These are phyloP conservation scores for Liopterus haemorrhoidalis DNA, from an alignment of 2,888 invertebrate genomes.

Conservation along the genomic window DNA sequence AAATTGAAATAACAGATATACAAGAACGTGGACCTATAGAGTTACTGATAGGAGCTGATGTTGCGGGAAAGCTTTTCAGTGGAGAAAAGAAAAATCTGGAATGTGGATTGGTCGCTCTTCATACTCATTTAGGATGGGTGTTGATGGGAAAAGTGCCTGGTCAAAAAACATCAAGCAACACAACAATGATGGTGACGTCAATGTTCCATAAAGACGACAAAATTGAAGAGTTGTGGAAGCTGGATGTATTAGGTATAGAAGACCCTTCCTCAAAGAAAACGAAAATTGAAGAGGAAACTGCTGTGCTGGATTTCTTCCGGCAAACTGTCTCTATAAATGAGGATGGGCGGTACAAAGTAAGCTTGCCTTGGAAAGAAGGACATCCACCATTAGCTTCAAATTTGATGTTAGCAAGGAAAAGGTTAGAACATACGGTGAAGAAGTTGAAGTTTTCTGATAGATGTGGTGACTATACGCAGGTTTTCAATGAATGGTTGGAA, in stretches of 20 bases:
- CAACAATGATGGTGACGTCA: slow-evolving; percentile 14
- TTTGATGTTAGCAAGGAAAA: slow-evolving; percentile 23
- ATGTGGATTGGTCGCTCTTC: slow-evolving; percentile 23
- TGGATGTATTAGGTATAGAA: slow-evolving; percentile 6
- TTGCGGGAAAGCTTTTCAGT: slow-evolving; percentile 23
- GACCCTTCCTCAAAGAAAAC: slow-evolving; percentile 6
- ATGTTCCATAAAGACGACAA: slow-evolving; percentile 14
- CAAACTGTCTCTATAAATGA: no score
- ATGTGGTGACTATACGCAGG: slow-evolving; percentile 23
- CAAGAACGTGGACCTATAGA: slow-evolving; percentile 13
- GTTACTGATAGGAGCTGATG: slow-evolving; percentile 22
- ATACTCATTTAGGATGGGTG: slow-evolving; percentile 29
- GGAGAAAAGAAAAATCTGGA: slow-evolving; percentile 17
- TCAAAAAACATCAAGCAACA: background rate
- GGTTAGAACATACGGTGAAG: slow-evolving; percentile 16
- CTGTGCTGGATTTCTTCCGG: no score
- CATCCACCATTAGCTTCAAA: no score
- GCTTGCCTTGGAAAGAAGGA: no score
- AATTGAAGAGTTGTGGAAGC: slow-evolving; percentile 10
- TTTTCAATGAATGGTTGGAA: slow-evolving; percentile 32
- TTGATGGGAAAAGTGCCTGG: slow-evolving; percentile 20
- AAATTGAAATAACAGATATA: slow-evolving; percentile 8
- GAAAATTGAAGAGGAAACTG: background rate
- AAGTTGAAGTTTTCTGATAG: slow-evolving; percentile 17
- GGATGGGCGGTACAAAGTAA: no score